These are phyloP conservation scores for Ectemnius cavifrons DNA, from an alignment of 2,888 invertebrate genomes.

Conservation along the genomic window DNA sequence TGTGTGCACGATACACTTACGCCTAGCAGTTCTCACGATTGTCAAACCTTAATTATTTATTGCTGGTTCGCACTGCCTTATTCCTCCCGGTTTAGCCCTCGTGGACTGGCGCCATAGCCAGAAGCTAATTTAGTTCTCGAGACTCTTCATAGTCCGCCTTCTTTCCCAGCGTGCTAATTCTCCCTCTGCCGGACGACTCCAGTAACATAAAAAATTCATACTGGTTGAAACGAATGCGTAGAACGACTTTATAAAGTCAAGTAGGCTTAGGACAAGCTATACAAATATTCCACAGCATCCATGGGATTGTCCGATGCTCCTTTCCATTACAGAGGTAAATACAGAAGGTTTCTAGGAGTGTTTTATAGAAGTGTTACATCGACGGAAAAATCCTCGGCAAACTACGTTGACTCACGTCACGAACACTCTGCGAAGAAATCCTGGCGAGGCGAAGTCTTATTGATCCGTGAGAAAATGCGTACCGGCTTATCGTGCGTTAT, in stretches of 20 bases:
- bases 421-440: too few species aligned
- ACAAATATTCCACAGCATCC: too few species aligned
- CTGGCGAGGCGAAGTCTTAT: slow-evolving; percentile 32
- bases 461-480: slow-evolving; percentile 41
- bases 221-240: background rate
- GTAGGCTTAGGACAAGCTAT: background rate
- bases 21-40: slow-evolving; percentile 31
- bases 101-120: background rate
- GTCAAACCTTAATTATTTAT: slow-evolving; percentile 33
- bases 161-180: slow-evolving; percentile 1
- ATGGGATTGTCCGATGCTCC: too few species aligned
- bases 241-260: slow-evolving; percentile 7
- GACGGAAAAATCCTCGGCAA: slow-evolving; percentile 23
- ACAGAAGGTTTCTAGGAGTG: slow-evolving; percentile 6
- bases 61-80: background rate
- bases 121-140: slow-evolving; percentile 12
- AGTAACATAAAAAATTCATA: background rate
- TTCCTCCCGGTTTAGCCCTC: background rate
- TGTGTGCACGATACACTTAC: slow-evolving; percentile 13
- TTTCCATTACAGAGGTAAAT: too few species aligned
- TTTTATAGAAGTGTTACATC: background rate
- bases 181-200: background rate
- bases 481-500: slow-evolving; percentile 41
- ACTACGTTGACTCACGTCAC: slow-evolving; percentile 12
- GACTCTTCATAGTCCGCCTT: background rate